Conservation (phyloP, 2,797 vertebrate species). For the Sebastes taczanowskii region DNA sequence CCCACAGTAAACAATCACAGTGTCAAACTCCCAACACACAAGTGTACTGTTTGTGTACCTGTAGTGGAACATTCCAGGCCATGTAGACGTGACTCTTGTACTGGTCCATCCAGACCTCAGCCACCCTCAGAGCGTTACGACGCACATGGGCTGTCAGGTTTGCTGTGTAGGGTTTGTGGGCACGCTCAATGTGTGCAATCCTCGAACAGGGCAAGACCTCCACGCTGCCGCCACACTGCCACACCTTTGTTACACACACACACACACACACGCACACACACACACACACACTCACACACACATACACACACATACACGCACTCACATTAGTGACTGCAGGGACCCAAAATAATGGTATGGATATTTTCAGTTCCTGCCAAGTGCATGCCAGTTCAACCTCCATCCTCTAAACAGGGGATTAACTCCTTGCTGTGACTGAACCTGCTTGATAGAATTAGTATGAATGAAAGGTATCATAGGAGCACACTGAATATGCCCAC, state of each 20-base stretch:
- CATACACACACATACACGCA: neutral
- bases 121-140: constrained; percentile 92
- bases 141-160: constrained; percentile 91
- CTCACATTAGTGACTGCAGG: neutral
- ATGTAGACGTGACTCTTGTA: constrained; percentile 96
- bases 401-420: constrained; percentile 2
- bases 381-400: neutral
- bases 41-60: constrained; percentile 76
- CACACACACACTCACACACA: neutral
- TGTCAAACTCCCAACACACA: neutral
- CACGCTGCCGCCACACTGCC: constrained; percentile 95
- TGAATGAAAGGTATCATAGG: constrained; percentile 10
- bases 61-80: constrained; percentile 96
- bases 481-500: neutral
- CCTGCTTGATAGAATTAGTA: constrained; percentile 9
- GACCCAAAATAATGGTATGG: neutral
- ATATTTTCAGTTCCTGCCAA: constrained; percentile 1
- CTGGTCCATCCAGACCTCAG: constrained; percentile 98
- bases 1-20: neutral
- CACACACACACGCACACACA: neutral
- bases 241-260: constrained; percentile 82
- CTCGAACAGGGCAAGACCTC: constrained; percentile 96
- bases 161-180: constrained; percentile 95
- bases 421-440: constrained; percentile 1
- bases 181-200: constrained; percentile 94